Percentiles rank a stretch among this genome's conserved stretches.
Evolutionary conservation across 2,113 vertebrate species (phyloP).

Genomic region (Oenanthe oenanthe): DNA sequence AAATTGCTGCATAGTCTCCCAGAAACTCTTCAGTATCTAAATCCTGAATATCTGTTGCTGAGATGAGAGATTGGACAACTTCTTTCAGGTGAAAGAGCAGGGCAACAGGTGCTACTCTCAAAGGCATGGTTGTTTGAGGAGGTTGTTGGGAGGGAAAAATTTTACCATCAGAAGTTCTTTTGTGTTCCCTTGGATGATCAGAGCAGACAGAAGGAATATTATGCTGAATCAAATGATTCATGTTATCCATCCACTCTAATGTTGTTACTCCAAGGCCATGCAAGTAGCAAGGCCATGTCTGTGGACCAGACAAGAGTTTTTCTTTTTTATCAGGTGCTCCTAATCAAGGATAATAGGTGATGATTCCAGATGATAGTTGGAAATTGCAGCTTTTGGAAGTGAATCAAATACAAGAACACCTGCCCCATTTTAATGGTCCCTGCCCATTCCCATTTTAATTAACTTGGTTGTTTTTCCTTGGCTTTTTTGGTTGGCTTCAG

Average conservation of each 20-base stretch:
- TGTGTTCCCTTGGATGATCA: not conserved
- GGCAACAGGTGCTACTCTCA: not conserved
- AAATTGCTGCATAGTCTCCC: not conserved
- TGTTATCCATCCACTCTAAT: not conserved
- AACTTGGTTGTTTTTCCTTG: not conserved
- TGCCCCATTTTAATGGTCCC: not conserved
- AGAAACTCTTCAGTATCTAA: not conserved
- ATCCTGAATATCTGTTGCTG: not conserved
- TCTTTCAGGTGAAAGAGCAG: not conserved
- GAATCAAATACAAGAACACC: not conserved
- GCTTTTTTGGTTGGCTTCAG: not conserved
- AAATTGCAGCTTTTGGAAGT: slow-evolving; percentile 6
- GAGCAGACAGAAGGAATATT: not conserved
- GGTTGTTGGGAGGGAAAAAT: not conserved
- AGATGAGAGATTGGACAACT: not conserved
- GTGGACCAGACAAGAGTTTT: not conserved
- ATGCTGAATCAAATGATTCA: not conserved
- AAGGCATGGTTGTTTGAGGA: not conserved
- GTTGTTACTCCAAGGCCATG: not conserved
- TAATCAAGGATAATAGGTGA: not conserved
- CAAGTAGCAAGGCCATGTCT: not conserved
- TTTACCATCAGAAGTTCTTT: not conserved
- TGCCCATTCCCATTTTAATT: not conserved
- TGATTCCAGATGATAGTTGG: not conserved
- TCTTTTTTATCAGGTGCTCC: not conserved